These are phyloP conservation scores for Caligus rogercresseyi DNA, from an alignment of 1,140 invertebrate species.

Conservation along the genomic window DNA sequence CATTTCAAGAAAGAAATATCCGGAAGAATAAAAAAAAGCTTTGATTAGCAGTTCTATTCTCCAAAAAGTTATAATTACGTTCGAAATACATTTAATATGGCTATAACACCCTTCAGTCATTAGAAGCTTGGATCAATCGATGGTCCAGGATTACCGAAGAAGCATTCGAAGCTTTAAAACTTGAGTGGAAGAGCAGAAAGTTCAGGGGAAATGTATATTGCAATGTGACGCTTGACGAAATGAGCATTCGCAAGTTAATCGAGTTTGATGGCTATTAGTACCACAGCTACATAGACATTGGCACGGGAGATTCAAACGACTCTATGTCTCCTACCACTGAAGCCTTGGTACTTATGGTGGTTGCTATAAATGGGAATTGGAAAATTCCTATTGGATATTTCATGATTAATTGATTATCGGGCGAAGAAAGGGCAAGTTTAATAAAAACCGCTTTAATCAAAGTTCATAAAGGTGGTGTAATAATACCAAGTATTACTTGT, in stretches of 20 bases:
- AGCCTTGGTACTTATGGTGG: constrained; percentile 28
- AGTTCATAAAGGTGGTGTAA: background rate
- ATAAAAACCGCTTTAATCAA: background rate
- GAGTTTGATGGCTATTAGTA: constrained; percentile 26
- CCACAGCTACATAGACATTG: constrained; percentile 27
- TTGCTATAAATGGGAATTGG: constrained; percentile 26
- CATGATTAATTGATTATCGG: background rate
- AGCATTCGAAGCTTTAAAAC: background rate
- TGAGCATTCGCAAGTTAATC: constrained; percentile 27
- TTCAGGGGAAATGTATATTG: constrained; percentile 14
- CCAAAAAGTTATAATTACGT: constrained; percentile 8
- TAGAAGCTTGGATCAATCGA: background rate
- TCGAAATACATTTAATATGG: background rate
- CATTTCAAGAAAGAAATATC: constrained; percentile 1
- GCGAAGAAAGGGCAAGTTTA: background rate
- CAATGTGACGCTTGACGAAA: constrained; percentile 29
- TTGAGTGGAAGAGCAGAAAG: background rate
- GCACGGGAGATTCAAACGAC: constrained; percentile 24
- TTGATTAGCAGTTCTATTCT: constrained; percentile 7
- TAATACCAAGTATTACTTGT: background rate
- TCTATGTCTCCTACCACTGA: constrained; percentile 26
- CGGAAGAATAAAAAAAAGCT: background rate
- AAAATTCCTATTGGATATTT: constrained; percentile 23
- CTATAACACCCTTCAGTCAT: background rate
- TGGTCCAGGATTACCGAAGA: background rate